Evolutionary conservation across 2,113 vertebrate species (phyloP).

Genomic region (Vulpes vulpes): DNA sequence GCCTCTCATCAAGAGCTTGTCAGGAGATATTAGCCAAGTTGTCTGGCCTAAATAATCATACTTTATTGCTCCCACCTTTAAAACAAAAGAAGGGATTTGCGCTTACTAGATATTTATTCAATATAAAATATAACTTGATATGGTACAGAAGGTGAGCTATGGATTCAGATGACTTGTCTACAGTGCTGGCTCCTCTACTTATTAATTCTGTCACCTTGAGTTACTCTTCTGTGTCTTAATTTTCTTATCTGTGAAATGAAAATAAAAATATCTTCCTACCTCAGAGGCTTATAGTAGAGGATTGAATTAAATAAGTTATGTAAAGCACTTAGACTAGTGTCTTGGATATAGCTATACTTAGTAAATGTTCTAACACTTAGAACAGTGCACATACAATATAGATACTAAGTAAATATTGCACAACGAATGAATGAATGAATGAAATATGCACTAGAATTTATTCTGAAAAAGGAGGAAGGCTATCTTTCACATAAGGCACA

Average conservation of each 20-base stretch:
- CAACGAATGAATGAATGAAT: neutral
- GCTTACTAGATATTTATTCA: neutral
- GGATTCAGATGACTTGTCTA: neutral
- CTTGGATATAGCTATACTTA: neutral
- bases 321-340: neutral
- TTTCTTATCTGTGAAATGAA: constrained; percentile 44
- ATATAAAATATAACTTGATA: neutral
- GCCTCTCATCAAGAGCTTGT: neutral
- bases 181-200: neutral
- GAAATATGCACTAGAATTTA: neutral
- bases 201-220: neutral
- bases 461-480: neutral
- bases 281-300: neutral
- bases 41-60: neutral
- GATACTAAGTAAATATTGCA: neutral
- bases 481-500: neutral
- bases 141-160: neutral
- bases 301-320: neutral
- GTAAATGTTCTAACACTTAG: neutral
- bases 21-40: neutral
- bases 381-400: neutral
- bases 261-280: neutral
- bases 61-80: neutral
- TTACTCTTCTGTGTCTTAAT: neutral
- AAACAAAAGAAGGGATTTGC: neutral